Percentiles rank a stretch among this genome's conserved stretches.
Conservation (phyloP, 35 echinoderm and acorn worm species). For the Patiria miniata region DNA sequence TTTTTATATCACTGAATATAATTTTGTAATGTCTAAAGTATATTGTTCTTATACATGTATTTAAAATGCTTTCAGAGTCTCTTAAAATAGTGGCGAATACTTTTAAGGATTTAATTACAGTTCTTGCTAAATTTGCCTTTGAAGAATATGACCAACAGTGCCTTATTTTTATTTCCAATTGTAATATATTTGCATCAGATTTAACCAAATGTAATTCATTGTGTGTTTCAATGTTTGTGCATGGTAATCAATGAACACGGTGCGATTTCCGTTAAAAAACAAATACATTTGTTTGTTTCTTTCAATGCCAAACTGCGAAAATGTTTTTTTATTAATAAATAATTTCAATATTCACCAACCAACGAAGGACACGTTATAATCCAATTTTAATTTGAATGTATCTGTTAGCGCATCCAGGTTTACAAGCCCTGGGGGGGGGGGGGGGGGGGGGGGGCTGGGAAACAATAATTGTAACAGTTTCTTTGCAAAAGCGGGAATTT, state of each 20-base stretch:
- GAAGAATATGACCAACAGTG: background rate
- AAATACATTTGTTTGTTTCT: too few relatives aligned
- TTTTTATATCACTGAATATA: constrained; percentile 30
- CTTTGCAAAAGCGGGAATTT: too few relatives aligned
- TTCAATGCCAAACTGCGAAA: too few relatives aligned
- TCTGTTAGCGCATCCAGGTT: too few relatives aligned
- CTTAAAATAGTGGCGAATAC: background rate
- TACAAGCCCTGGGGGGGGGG: too few relatives aligned
- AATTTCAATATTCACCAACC: too few relatives aligned
- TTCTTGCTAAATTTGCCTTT: background rate
- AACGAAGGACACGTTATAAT: too few relatives aligned
- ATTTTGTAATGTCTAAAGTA: constrained; percentile 19
- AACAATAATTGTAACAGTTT: too few relatives aligned
- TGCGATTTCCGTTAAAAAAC: too few relatives aligned
- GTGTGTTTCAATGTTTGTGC: background rate
- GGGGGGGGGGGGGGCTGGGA: too few relatives aligned
- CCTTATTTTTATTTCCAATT: background rate
- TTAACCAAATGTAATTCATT: background rate
- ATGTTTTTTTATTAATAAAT: too few relatives aligned
- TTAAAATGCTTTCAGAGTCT: background rate
- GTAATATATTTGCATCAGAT: background rate
- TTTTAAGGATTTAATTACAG: background rate
- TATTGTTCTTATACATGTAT: background rate
- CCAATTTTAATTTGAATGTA: too few relatives aligned
- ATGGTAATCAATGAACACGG: background rate